Percentiles rank a stretch among this genome's conserved stretches.
These are phyloP conservation scores for Nineta flava DNA, from an alignment of 2,888 invertebrate genomes.

Conservation along the genomic window DNA sequence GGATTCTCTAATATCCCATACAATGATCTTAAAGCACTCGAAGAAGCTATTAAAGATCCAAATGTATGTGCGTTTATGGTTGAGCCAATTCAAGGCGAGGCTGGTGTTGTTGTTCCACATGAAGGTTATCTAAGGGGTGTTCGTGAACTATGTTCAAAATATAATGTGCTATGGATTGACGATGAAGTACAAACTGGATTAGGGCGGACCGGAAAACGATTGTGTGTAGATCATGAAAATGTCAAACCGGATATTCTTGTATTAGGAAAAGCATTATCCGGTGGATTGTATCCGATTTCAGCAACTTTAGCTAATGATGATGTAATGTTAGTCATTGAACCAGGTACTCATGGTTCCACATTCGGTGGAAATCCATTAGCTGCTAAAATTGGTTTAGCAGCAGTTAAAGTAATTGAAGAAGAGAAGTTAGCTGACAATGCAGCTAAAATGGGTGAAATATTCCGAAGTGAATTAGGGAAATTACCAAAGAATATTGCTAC, in stretches of 20 bases:
- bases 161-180: constrained; percentile 69
- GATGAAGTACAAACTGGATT: constrained; percentile 78
- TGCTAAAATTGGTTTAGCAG: constrained; percentile 55
- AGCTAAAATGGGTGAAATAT: constrained; percentile 46
- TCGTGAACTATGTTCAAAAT: constrained; percentile 52
- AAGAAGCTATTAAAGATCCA: constrained; percentile 47
- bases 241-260: constrained; percentile 63
- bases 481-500: constrained; percentile 46
- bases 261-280: constrained; percentile 70
- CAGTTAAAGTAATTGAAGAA: constrained; percentile 55
- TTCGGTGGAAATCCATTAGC: constrained; percentile 75
- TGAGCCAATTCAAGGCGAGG: constrained; percentile 79
- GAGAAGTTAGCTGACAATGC: constrained; percentile 62
- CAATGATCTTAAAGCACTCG: constrained; percentile 51
- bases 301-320: constrained; percentile 51
- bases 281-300: constrained; percentile 63
- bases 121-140: constrained; percentile 55
- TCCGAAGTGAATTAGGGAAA: constrained; percentile 42
- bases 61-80: constrained; percentile 69
- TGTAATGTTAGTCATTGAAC: constrained; percentile 54
- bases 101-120: constrained; percentile 61
- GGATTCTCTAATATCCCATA: constrained; percentile 59
- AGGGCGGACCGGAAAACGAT: constrained; percentile 60
- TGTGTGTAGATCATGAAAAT: constrained; percentile 57
- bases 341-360: constrained; percentile 68